These are phyloP conservation scores for Sandelia bainsii DNA, from an alignment of 2,797 vertebrate genomes.

Conservation along the genomic window DNA sequence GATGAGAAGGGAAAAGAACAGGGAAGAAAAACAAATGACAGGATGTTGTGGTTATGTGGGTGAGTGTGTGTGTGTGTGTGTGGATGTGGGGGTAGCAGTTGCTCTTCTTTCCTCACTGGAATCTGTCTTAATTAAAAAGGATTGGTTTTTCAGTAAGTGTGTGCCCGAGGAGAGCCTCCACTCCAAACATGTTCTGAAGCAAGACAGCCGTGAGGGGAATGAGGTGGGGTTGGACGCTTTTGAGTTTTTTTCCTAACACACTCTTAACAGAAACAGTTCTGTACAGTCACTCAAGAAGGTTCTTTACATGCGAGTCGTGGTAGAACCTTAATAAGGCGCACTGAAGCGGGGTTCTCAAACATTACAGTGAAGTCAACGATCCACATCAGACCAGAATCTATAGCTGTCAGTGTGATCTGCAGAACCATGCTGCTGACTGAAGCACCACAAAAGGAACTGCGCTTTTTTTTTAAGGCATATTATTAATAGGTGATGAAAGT, in stretches of 20 bases:
- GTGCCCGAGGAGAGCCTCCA: slow-evolving; percentile 61
- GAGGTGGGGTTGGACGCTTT: neutral
- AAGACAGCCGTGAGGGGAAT: slow-evolving; percentile 1
- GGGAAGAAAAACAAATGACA: slow-evolving; percentile 44
- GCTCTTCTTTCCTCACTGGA: slow-evolving; percentile 74
- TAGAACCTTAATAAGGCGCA: neutral
- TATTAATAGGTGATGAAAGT: slow-evolving; percentile 52
- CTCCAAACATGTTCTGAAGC: slow-evolving; percentile 58
- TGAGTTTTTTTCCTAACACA: neutral
- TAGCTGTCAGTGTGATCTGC: neutral
- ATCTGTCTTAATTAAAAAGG: slow-evolving; percentile 79
- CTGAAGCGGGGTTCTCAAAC: neutral
- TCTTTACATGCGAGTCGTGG: neutral
- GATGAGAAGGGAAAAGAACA: slow-evolving; percentile 25
- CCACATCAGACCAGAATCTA: neutral
- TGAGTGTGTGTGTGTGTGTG: slow-evolving; percentile 22
- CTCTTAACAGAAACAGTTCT: slow-evolving; percentile 1
- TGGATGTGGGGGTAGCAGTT: slow-evolving; percentile 27
- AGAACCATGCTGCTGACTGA: neutral
- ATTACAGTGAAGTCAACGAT: neutral
- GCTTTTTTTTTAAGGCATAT: slow-evolving; percentile 15
- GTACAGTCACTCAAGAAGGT: neutral
- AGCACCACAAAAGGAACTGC: neutral
- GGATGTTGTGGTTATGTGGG: slow-evolving; percentile 69
- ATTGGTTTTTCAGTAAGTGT: slow-evolving; percentile 69